Conservation (phyloP, 2,797 vertebrate species). For the Buceros bicornis region DNA sequence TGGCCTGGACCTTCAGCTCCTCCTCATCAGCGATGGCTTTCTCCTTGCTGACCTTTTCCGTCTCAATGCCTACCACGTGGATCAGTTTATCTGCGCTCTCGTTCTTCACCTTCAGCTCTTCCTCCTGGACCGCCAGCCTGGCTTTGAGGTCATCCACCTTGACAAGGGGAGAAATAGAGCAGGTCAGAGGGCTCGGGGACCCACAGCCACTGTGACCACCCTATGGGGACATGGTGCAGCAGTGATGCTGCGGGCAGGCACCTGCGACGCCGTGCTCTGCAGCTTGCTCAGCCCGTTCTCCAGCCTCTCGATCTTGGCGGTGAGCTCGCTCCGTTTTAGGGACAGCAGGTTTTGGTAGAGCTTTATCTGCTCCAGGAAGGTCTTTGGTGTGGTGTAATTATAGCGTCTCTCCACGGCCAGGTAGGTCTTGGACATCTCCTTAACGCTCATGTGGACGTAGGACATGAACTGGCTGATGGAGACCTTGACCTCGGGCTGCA, state of each 20-base stretch:
- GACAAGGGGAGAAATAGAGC: not conserved
- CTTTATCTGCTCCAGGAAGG: slow-evolving; percentile 86
- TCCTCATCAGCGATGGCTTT: slow-evolving; percentile 80
- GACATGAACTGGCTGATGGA: slow-evolving; percentile 86
- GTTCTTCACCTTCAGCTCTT: slow-evolving; percentile 79
- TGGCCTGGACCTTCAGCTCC: slow-evolving; percentile 81
- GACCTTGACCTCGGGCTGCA: slow-evolving; percentile 77
- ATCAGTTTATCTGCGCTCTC: slow-evolving; percentile 81
- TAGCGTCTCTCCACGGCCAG: slow-evolving; percentile 80
- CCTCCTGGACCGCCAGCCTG: slow-evolving; percentile 77
- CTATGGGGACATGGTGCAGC: accelerated
- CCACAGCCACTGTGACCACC: accelerated
- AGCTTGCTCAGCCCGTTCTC: slow-evolving; percentile 83
- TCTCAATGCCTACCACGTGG: slow-evolving; percentile 78
- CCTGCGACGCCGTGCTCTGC: slow-evolving; percentile 80
- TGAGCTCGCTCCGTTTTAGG: slow-evolving; percentile 75
- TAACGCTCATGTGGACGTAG: slow-evolving; percentile 79
- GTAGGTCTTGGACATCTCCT: slow-evolving; percentile 83
- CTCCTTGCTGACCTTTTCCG: slow-evolving; percentile 80
- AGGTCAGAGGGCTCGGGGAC: not conserved
- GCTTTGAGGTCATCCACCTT: slow-evolving; percentile 82
- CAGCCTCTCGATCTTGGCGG: slow-evolving; percentile 78
- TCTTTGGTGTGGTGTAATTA: slow-evolving; percentile 86
- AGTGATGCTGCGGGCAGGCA: not conserved
- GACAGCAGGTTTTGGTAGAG: slow-evolving; percentile 83